Evolutionary conservation across 2,797 vertebrate genomes (phyloP), one percentile per base, ranked within the genome.

Genomic region (Pygocentrus nattereri): DNA sequence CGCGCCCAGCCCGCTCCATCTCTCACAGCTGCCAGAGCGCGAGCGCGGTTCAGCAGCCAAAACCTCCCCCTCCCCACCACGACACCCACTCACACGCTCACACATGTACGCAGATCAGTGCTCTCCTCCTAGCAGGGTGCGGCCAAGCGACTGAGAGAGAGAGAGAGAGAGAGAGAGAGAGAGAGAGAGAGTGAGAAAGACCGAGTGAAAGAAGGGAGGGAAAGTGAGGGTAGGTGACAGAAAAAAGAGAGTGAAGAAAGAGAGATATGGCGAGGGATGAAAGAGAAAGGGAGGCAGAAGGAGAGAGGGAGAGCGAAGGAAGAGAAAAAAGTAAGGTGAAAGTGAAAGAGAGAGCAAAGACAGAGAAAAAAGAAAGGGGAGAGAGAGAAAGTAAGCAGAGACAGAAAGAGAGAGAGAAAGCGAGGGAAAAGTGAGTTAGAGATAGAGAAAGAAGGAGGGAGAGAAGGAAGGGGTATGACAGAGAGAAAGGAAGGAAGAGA

Each of bases 21-120:
- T 83, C 81, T 82, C 87, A 88, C 87, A 90, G 87, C 87, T 90
- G 86, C 88, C 86, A 88, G 75, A 87, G 79, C 87, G 78, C 75
- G 82, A 86, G 85, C 78, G 72, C 82, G 80, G 80, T 86, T 86
- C 84, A 86, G 74, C 74, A 84, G 84, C 81, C 78, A 75, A 84
- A 80, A 64, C 85, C 82, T 85, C 78, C 83, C 80, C 78, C 85
- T 86, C 84, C 77, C 71, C 69, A 76, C 83, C 79, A 87, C 79
- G 81, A 86, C 86, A 44, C 86, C 89, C 89, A 74, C 86, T 49
- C 81, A 72, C 75, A 72, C 81, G 49, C 78, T 23, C 83, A 54
- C 71, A 73, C 82, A 81, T 25, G 23, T 30, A 77, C 74, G 69
- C 5, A 64, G 80, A 56, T 25, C 47, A 64, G 65, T 64, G 67